Base-by-base conservation (phyloP, 2,888 invertebrate species). In the Zhuqinia jingwanae region DNA sequence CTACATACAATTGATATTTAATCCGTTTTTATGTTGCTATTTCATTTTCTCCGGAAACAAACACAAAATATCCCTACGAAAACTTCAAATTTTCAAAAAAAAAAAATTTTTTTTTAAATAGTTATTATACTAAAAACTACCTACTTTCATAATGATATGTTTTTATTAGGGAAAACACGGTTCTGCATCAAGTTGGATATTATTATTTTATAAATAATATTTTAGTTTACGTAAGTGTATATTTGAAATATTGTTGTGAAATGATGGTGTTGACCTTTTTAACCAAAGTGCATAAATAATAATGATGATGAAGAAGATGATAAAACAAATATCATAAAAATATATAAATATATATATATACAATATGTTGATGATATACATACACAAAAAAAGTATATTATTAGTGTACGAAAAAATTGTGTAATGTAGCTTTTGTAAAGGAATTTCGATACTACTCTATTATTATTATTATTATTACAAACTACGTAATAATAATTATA, bases 391-490 rank as follows among this genome's bases (percentile, higher is more conserved):
- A 30, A 30, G 30, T 25, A 27, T 60, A 25, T 0, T 56, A 6
- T 2, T 5, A 25, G 25, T 17, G 58, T 6, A 27, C 17, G 17
- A 15, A 42, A 65, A 17, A 30, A n/a, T 8, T 8, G 5, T 30
- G 30, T 65, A 63, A 65, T 36, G 65, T 65, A 65, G 65, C 65
- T 65, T 65, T 65, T 65, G 65, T 65, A 65, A 65, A 65, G 30
- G 17, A 65, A 65, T 65, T 65, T 65, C 65, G 65, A 65, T 65
- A 65, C 65, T 65, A 65, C 36, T n/a, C n/a, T n/a, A n/a, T n/a
- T n/a, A n/a, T n/a, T n/a, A n/a, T n/a, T n/a, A n/a, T n/a, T n/a
- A n/a, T n/a, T n/a, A n/a, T n/a, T n/a, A n/a, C n/a, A n/a, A n/a
- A 36, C n/a, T 50, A 50, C n/a, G 50, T 36, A 36, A 36, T 36